Evolutionary conservation across 2,113 vertebrate species (phyloP).

Genomic region (Myiozetetes cayanensis): DNA sequence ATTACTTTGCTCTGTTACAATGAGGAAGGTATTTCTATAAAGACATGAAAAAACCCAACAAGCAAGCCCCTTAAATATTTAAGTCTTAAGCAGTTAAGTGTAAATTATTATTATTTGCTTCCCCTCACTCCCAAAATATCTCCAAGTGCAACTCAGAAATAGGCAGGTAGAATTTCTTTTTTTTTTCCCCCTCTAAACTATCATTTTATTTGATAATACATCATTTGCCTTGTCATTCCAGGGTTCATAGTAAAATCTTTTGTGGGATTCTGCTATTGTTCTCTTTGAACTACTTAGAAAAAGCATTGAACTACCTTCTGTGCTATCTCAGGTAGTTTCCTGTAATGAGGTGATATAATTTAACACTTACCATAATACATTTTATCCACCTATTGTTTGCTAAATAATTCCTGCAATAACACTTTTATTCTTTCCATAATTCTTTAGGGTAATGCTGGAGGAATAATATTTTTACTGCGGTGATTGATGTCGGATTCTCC

Average conservation of each 20-base stretch:
- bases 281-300: conserved; percentile 63
- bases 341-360: conserved; percentile 78
- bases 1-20: neutral
- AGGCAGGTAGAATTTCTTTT: neutral
- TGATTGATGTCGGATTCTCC: conserved; percentile 75
- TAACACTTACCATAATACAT: conserved; percentile 77
- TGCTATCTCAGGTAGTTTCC: conserved; percentile 66
- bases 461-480: conserved; percentile 75
- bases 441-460: conserved; percentile 74
- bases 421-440: conserved; percentile 82
- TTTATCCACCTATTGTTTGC: conserved; percentile 82
- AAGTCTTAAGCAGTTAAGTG: conserved; percentile 1
- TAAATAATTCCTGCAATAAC: conserved; percentile 82
- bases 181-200: neutral
- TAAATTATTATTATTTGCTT: neutral
- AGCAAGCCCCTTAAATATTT: neutral
- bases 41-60: neutral
- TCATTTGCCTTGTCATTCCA: conserved; percentile 11
- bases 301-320: conserved; percentile 54
- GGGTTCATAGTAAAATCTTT: conserved; percentile 50
- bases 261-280: conserved; percentile 70
- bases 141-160: conserved; percentile 32
- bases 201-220: conserved; percentile 38
- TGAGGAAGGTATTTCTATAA: neutral
- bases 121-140: neutral